phyloP scores from a whole-genome alignment of 2,888 invertebrate genomes.

The Lithophane semibrunnea region DNA sequence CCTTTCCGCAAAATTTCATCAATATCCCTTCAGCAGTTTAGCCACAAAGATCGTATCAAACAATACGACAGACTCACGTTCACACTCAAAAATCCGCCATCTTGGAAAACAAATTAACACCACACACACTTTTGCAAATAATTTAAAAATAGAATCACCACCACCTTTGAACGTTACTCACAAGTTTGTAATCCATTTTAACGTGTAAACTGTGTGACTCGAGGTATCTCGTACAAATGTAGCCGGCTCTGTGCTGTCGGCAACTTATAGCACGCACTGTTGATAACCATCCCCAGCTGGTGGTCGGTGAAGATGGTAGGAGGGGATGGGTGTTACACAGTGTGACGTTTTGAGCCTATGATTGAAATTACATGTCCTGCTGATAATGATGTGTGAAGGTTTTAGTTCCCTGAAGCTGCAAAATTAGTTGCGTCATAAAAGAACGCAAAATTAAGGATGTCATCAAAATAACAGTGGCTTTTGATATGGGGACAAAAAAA shows the following conservation, averaged over 20 bases:
- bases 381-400: neutral
- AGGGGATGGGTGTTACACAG: conserved; percentile 11
- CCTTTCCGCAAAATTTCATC: neutral
- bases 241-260: conserved; percentile 7
- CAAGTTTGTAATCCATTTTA: conserved; percentile 71
- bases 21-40: conserved; percentile 4
- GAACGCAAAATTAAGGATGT: no score
- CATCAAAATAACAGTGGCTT: neutral
- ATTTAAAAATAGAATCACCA: conserved; percentile 41
- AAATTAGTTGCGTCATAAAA: neutral
- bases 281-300: conserved; percentile 52
- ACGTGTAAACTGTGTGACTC: conserved; percentile 32
- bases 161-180: conserved; percentile 66
- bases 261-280: conserved; percentile 52
- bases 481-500: no score
- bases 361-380: neutral
- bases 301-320: conserved; percentile 10
- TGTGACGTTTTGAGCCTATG: neutral
- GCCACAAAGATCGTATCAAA: neutral
- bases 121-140: conserved; percentile 42
- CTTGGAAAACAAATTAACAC: conserved; percentile 17
- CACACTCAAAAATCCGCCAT: conserved; percentile 35
- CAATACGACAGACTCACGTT: conserved; percentile 17
- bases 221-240: conserved; percentile 49
- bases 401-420: neutral